A percentile compares a stretch with the other conserved stretches of the same genome.
Evolutionary conservation across 2,113 vertebrate genomes (phyloP).

Genomic region (Benitochromis conjunctus): DNA sequence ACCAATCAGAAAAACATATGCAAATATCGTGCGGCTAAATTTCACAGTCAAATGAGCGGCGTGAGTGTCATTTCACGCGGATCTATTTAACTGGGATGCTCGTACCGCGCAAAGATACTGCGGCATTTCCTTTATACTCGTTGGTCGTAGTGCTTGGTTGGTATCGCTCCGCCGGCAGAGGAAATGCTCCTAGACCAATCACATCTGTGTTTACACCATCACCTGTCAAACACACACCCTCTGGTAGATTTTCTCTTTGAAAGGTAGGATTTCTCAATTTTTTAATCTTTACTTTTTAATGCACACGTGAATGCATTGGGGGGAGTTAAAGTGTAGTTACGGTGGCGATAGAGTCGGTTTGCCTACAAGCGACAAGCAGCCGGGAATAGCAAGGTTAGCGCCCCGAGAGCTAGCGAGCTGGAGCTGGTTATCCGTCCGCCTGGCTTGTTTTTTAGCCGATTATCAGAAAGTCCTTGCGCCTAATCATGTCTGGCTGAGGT

Average conservation of each 20-base stretch:
- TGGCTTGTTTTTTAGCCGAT: conserved; percentile 61
- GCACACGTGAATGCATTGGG: neutral
- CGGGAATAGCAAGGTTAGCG: conserved; percentile 44
- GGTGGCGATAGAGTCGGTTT: neutral
- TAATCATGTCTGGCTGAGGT: conserved; percentile 48
- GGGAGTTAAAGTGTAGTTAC: neutral
- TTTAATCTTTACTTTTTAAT: neutral
- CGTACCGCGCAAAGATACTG: conserved; percentile 66
- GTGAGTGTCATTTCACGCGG: neutral
- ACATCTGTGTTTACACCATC: conserved; percentile 71
- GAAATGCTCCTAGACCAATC: conserved; percentile 69
- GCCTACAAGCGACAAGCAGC: neutral
- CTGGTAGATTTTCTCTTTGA: conserved; percentile 53
- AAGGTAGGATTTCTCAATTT: conserved; percentile 50
- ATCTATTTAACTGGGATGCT: conserved; percentile 57
- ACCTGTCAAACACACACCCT: conserved; percentile 66
- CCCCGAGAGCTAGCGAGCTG: conserved; percentile 41
- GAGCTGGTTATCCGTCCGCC: conserved; percentile 37
- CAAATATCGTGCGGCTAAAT: neutral
- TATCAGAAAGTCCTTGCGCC: conserved; percentile 58
- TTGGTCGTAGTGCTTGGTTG: conserved; percentile 18
- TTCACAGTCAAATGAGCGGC: fast-evolving
- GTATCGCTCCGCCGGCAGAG: conserved; percentile 56
- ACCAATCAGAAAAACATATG: fast-evolving
- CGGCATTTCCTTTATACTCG: conserved; percentile 62